Evolutionary conservation across 35 echinoderm and acorn worm species (phyloP).

Genomic region (Anneissia japonica): DNA sequence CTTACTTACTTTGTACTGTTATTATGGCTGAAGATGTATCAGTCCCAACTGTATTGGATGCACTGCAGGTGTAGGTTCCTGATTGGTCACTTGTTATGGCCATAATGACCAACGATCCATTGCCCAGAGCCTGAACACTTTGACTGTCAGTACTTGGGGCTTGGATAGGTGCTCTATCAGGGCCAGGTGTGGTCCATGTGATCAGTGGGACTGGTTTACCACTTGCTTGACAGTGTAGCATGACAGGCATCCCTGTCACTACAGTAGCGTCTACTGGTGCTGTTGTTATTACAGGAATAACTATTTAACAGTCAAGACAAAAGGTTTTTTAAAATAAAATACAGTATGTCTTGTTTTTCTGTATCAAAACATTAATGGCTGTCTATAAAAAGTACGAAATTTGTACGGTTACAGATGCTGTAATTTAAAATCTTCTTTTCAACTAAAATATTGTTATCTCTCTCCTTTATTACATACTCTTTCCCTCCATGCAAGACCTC

Average conservation of each 20-base stretch:
- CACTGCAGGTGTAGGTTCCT: conserved; percentile 64
- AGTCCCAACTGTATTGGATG: conserved; percentile 51
- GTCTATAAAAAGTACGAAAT: no score
- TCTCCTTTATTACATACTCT: no score
- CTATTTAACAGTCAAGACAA: neutral
- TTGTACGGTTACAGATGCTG: no score
- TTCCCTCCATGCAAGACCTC: no score
- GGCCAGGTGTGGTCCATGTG: conserved; percentile 70
- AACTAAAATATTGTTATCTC: no score
- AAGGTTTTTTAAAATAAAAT: no score
- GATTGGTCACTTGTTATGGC: conserved; percentile 24
- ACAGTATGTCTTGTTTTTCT: no score
- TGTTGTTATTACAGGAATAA: conserved; percentile 8
- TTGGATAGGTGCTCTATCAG: neutral
- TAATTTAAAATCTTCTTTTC: no score
- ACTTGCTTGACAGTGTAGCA: conserved; percentile 53
- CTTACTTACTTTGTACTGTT: conserved; percentile 61
- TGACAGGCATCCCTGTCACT: conserved; percentile 11
- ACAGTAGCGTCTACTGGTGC: conserved; percentile 49
- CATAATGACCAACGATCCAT: conserved; percentile 55
- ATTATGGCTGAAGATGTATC: conserved; percentile 2
- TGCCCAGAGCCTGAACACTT: conserved; percentile 41
- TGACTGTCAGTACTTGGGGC: conserved; percentile 33
- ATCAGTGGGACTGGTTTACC: conserved; percentile 67
- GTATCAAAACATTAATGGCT: no score